Evolutionary conservation across 1,140 invertebrate species (phyloP).

Genomic region (Tetragonula clypearis): DNA sequence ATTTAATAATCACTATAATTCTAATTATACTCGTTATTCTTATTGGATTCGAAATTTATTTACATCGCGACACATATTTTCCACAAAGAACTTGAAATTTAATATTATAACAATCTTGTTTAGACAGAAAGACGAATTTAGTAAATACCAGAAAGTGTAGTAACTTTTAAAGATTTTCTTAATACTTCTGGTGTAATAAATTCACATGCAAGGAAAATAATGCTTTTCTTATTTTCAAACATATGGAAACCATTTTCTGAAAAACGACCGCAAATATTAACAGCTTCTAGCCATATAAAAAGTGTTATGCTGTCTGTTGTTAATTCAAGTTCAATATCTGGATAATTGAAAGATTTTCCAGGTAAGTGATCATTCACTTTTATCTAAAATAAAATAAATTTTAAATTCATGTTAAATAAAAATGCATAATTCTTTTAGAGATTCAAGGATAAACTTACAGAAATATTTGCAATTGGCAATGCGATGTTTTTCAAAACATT

Average conservation of each 20-base stretch:
- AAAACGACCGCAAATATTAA: conserved; percentile 81
- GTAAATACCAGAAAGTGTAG: conserved; percentile 71
- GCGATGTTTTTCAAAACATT: conserved; percentile 61
- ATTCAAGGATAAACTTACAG: conserved; percentile 54
- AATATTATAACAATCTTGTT: not conserved
- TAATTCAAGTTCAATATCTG: conserved; percentile 74
- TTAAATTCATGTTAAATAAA: not conserved
- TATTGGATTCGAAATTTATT: conserved; percentile 71
- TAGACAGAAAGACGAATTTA: conserved; percentile 24
- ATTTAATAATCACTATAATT: conserved; percentile 44
- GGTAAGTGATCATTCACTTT: conserved; percentile 52
- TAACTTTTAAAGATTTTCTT: conserved; percentile 62
- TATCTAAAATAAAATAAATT: conserved; percentile 56
- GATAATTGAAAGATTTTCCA: conserved; percentile 61
- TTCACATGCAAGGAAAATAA: conserved; percentile 66
- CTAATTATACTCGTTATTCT: conserved; percentile 67
- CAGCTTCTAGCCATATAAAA: conserved; percentile 86
- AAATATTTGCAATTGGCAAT: conserved; percentile 64
- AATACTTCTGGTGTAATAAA: conserved; percentile 53
- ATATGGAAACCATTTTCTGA: conserved; percentile 86
- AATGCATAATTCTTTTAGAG: conserved; percentile 4
- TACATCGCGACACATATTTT: conserved; percentile 74
- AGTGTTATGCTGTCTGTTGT: conserved; percentile 81
- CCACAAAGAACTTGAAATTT: conserved; percentile 28
- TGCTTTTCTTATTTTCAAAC: conserved; percentile 61